Base-by-base conservation (phyloP, 2,797 vertebrate species). In the Graptemys geographica region DNA sequence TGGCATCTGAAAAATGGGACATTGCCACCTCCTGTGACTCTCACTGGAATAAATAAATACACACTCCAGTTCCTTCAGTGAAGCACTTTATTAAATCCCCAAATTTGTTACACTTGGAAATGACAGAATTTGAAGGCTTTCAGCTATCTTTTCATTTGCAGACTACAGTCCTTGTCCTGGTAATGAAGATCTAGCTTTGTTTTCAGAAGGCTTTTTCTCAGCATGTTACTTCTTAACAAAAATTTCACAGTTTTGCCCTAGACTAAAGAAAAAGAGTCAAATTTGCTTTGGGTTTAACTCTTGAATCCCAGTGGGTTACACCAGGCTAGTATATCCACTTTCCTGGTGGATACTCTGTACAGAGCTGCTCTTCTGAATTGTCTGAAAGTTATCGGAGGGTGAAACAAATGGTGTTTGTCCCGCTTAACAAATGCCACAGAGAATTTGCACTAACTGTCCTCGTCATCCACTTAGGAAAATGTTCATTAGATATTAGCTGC, bases 31-130 rank as follows among this genome's bases (percentile, higher is more conserved):
- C 84, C 51, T 55, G 1, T 87, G 37, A 81, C 37, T 33, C 11
- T 86, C 69, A 65, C 16, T 87, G 0, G 25, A 79, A 80, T 87
- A 28, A 92, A 37, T 69, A 25, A 2, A 1, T n/a, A 5, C 8
- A 80, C 87, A 93, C 16, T 90, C 19, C 1, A 0, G 15, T 96
- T 91, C 23, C 1, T 12, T 56, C 81, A 83, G 49, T 81, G 44
- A 94, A 91, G 31, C 33, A 53, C 88, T 88, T 81, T 72, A 87
- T 88, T 53, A 37, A 87, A 44, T 81, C 87, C n/a, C 2, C 3
- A 89, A 88, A 83, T 83, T 87, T 0, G 0, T 81, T 49, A n/a
- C 49, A 47, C 23, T 12, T 88, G 81, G 83, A 82, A 93, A 89
- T 82, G 33, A 7, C 27, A 62, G 0, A 10, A 1, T 72, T 62